Conservation (phyloP, 1,140 invertebrate genomes). For the Planococcus citri region DNA sequence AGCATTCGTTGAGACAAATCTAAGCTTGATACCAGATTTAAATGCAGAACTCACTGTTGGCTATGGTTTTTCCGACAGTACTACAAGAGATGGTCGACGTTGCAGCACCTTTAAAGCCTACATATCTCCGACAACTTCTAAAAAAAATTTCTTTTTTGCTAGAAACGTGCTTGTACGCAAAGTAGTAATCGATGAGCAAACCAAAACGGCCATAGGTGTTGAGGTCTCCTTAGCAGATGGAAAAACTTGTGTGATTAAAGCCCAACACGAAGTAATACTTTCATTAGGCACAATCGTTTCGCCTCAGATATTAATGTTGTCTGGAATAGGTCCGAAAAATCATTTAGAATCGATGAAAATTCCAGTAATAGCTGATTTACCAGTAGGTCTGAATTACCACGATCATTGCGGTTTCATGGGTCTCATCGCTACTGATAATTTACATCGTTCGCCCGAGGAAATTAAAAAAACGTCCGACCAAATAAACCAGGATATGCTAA, state of each 20-base stretch:
- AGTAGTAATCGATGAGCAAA: background rate
- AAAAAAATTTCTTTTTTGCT: constrained; percentile 47
- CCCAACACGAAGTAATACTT: constrained; percentile 52
- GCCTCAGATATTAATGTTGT: constrained; percentile 46
- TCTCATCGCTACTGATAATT: constrained; percentile 14
- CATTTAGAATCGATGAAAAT: constrained; percentile 36
- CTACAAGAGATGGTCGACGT: constrained; percentile 47
- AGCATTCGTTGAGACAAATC: constrained; percentile 41
- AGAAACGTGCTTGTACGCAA: constrained; percentile 21
- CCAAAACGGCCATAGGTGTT: background rate
- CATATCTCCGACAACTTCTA: constrained; percentile 38
- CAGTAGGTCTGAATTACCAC: constrained; percentile 63
- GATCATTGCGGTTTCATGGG: constrained; percentile 42
- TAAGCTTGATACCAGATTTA: constrained; percentile 40
- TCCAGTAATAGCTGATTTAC: constrained; percentile 47
- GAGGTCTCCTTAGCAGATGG: background rate
- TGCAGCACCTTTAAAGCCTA: constrained; percentile 48
- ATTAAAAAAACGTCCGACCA: background rate
- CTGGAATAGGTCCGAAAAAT: constrained; percentile 35
- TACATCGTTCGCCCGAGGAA: background rate
- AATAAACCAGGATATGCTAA: background rate
- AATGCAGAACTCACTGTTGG: constrained; percentile 41
- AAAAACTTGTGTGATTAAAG: background rate
- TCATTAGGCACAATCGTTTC: constrained; percentile 56
- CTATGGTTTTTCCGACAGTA: constrained; percentile 41